Evolutionary conservation across 2,888 invertebrate genomes (phyloP).

Genomic region (Eupithecia vulgata): DNA sequence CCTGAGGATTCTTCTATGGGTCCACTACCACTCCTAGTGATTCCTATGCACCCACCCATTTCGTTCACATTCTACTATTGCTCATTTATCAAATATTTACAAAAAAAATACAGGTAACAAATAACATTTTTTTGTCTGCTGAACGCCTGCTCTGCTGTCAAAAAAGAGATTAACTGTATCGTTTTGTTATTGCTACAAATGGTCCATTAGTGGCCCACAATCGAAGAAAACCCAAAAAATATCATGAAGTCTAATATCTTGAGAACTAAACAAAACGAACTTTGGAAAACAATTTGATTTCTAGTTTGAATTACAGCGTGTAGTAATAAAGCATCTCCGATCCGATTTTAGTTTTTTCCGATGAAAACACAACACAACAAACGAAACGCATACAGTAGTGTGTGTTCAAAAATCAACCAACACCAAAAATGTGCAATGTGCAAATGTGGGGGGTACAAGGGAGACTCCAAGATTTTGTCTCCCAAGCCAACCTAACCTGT

Average conservation of each 20-base stretch:
- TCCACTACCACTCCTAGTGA: constrained; percentile 91
- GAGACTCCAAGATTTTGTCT: no score
- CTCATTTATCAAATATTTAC: constrained; percentile 75
- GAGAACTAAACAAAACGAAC: background rate
- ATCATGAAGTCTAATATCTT: background rate
- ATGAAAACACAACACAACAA: background rate
- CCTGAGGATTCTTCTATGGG: constrained; percentile 91
- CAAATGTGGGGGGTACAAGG: no score
- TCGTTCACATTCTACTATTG: constrained; percentile 83
- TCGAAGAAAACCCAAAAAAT: background rate
- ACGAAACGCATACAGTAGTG: background rate
- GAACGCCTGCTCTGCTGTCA: constrained; percentile 75
- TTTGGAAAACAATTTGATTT: no score
- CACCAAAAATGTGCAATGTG: background rate
- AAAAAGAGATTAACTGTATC: constrained; percentile 70
- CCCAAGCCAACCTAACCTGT: no score
- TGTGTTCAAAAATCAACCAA: background rate
- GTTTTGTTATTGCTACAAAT: constrained; percentile 60
- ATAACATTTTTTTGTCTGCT: constrained; percentile 75
- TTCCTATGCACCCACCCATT: constrained; percentile 96
- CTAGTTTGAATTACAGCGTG: no score
- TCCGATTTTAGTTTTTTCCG: no score
- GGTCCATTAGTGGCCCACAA: background rate
- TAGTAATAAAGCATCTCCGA: no score
- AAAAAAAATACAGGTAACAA: constrained; percentile 75